Conservation (phyloP, 2,888 invertebrate species). For the Cybosia mesomella region DNA sequence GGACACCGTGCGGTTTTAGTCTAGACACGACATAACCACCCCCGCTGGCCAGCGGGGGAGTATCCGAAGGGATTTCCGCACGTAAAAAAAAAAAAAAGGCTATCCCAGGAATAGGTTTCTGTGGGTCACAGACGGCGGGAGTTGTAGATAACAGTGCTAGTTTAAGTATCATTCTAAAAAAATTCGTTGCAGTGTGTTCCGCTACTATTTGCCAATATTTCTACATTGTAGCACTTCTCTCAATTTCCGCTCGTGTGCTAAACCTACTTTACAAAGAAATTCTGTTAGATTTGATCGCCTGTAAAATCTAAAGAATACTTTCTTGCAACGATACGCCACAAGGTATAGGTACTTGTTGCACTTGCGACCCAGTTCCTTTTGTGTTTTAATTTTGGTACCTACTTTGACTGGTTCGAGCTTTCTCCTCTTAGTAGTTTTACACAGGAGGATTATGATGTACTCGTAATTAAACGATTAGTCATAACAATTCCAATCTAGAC, state of each 20-base stretch:
- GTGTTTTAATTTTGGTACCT: slow-evolving; percentile 2
- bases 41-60: too few species aligned
- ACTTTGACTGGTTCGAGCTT: background rate
- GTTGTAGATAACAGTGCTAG: too few species aligned
- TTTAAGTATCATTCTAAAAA: too few species aligned
- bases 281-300: slow-evolving; percentile 4
- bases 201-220: background rate
- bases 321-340: slow-evolving; percentile 15
- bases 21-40: too few species aligned
- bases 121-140: too few species aligned
- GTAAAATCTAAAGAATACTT: slow-evolving; percentile 14
- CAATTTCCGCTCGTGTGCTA: slow-evolving; percentile 4
- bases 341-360: slow-evolving; percentile 3
- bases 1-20: too few species aligned
- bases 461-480: too few species aligned
- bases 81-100: too few species aligned
- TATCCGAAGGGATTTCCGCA: too few species aligned
- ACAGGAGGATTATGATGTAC: too few species aligned
- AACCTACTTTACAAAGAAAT: slow-evolving; percentile 11
- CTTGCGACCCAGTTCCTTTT: slow-evolving; percentile 5
- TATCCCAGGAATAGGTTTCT: too few species aligned
- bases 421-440: background rate
- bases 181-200: background rate
- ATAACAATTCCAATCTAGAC: too few species aligned
- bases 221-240: background rate